phyloP scores from a whole-genome alignment of 37 sponge, comb jelly and placozoan species.

The Ianthella basta region DNA sequence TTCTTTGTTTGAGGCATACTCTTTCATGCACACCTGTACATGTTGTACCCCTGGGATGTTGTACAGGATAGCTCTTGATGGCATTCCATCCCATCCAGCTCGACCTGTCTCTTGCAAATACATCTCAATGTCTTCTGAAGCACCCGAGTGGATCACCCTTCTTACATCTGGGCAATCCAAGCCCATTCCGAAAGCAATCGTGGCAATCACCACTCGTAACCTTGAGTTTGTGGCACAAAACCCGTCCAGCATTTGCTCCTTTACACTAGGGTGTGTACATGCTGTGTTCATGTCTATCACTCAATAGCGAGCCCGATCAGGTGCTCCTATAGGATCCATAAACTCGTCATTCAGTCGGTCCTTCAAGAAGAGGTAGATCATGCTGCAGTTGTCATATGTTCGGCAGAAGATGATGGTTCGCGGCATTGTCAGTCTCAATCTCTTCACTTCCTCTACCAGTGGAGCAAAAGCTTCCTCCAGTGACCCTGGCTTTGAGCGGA shows the following conservation, averaged over 20 bases:
- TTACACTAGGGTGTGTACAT: conserved; percentile 33
- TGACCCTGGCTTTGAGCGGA: no score
- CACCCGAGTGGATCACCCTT: conserved; percentile 48
- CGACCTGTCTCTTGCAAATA: conserved; percentile 58
- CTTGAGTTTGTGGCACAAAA: conserved; percentile 7
- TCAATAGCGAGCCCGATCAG: conserved; percentile 12
- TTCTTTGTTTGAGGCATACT: conserved; percentile 23
- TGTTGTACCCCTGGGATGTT: not conserved
- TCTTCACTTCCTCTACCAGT: conserved; percentile 24
- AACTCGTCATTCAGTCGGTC: not conserved
- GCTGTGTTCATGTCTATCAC: conserved; percentile 47
- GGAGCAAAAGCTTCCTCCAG: conserved; percentile 8
- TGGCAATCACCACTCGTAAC: conserved; percentile 44
- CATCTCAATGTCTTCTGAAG: conserved; percentile 39
- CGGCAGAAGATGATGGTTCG: conserved; percentile 32
- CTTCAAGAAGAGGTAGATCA: conserved; percentile 13
- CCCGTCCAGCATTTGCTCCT: conserved; percentile 9
- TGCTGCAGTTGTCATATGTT: conserved; percentile 10
- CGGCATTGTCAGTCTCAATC: not conserved
- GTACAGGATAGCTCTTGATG: conserved; percentile 21
- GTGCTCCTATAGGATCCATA: conserved; percentile 30
- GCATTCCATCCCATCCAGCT: conserved; percentile 34
- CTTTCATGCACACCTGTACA: conserved; percentile 16
- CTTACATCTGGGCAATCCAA: conserved; percentile 41
- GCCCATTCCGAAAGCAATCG: conserved; percentile 58